Conservation (phyloP, 2,797 vertebrate genomes). For the Sebastes iracundus region DNA sequence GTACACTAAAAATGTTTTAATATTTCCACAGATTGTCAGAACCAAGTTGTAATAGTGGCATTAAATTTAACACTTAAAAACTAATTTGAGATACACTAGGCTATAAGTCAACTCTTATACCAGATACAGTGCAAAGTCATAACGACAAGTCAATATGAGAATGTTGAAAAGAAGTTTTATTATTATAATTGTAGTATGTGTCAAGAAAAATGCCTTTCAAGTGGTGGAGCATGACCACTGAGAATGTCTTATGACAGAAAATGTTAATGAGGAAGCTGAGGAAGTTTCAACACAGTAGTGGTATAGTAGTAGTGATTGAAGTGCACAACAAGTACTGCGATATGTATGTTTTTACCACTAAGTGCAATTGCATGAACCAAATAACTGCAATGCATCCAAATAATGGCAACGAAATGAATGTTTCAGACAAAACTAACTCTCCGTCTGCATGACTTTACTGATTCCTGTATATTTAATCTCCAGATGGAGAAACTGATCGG, state of each 20-base stretch:
- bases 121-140: background rate
- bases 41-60: background rate
- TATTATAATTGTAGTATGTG: background rate
- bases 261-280: background rate
- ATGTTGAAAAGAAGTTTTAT: background rate
- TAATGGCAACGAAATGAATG: background rate
- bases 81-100: background rate
- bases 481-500: slow-evolving; percentile 17
- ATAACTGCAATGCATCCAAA: background rate
- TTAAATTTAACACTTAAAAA: background rate
- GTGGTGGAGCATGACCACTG: background rate
- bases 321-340: background rate
- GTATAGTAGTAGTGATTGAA: background rate
- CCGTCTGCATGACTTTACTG: background rate
- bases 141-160: background rate
- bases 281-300: background rate
- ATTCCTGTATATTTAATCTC: slow-evolving; percentile 9
- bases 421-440: background rate
- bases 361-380: background rate
- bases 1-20: background rate
- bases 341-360: background rate
- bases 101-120: background rate
- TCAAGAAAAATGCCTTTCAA: background rate
- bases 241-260: background rate
- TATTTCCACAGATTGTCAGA: background rate